Evolutionary conservation across 2,113 vertebrate species (phyloP), one percentile per base, ranked within the genome.

Genomic region (Micronycteris hirsuta): DNA sequence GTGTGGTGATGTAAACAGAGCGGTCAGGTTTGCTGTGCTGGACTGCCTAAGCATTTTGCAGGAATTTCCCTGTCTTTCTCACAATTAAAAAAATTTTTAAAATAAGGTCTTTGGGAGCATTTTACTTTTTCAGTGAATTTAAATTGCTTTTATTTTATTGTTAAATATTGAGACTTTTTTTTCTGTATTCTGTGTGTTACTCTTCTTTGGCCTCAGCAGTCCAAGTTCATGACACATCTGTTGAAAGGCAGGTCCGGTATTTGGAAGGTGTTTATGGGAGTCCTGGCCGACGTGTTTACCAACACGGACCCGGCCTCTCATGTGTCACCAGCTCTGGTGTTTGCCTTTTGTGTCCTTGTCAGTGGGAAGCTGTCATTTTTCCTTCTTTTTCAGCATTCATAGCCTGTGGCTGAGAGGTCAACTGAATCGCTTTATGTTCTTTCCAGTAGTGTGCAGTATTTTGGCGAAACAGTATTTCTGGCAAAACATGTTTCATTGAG

Each of bases 401-500:
- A 33, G 43, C 78, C 33, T 88, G 38, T 90, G 83, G 61, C 36
- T 47, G 4, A 83, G 76, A 86, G 86, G 67, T 89, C 76, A 89
- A 9, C 31, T 54, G 24, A 67, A 16, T 16, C 3, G 0, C 54
- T 77, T 81, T 58, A 5, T 68, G 58, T 28, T 56, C 38, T 91
- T 70, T 52, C 71, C 19, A 24, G 20, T 33, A 41, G 63, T 9
- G 0, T 84, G 86, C 28, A 67, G 43, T 83, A 84, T 82, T 91
- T 95, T 89, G 77, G 91, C 71, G 31, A 61, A 90, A 41, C 4
- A 13, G n/a, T 87, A 41, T 87, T 96, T 90, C 52, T 95, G 92
- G 88, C 89, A 86, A 86, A 89, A 85, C 5, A 52, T 33, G 7
- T 93, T 89, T 92, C 81, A 65, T 61, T 84, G 84, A 67, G 81